Evolutionary conservation across 2,888 invertebrate species (phyloP), one percentile per base, ranked within the genome.

Genomic region (Ophion slaviceki): DNA sequence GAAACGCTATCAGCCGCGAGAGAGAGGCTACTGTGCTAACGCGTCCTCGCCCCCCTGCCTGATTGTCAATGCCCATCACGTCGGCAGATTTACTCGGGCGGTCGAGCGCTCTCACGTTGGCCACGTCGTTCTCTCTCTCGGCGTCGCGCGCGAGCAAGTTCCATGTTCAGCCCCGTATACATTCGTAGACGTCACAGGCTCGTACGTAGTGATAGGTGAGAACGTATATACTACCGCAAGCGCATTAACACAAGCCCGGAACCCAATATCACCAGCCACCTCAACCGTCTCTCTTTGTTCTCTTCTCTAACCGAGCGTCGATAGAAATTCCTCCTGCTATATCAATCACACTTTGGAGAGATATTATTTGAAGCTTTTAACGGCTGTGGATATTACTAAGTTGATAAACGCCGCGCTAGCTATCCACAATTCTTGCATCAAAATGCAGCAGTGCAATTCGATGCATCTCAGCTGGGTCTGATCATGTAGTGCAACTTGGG

Each of bases 51-150:
- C 72, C 53, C 72, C 80, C 66, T 66, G 32, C 53, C 64, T 62
- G 64, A 80, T 80, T 80, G 80, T 80, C 80, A 74, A 83, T 83
- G 67, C 83, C 72, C 78, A 83, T 83, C 83, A 74, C 80, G 80
- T 83, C 53, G 78, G 71, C 83, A 68, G 80, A 83, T 83, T 83
- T 83, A 83, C 78, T 80, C 83, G 78, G 71, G 83, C 80, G 83
- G 80, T 80, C 80, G 82, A 67, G 61, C 82, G 80, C 80, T 80
- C 74, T 78, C 61, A 40, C 78, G 68, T 70, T 59, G 78, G 57
- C 70, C 78, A 78, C 78, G 72, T 80, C 72, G 28, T 72, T 24
- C 80, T 66, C 53, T 53, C 53, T 17, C 53, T 53, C 17, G 53
- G 53, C 53, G 53, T 53, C 57, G 66, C 72, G 57, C 76, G 57